A percentile compares a stretch with the other conserved stretches of the same genome.
These are phyloP conservation scores for Lucinisca nassula DNA, from an alignment of 2,888 invertebrate genomes.

Conservation along the genomic window DNA sequence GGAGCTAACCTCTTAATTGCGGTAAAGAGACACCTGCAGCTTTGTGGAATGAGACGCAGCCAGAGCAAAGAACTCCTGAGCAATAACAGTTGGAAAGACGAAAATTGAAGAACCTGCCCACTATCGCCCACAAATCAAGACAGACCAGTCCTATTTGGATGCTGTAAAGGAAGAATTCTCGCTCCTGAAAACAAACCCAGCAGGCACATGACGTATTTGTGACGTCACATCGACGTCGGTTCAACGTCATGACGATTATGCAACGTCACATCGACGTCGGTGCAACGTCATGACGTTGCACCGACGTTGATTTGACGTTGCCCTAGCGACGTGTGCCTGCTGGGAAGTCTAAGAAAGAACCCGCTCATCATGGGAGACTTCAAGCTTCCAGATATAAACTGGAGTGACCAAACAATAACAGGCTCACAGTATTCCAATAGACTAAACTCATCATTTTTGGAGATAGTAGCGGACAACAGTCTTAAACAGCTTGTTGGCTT, in stretches of 20 bases:
- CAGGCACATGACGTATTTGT: too few relatives aligned
- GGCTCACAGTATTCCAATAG: background rate
- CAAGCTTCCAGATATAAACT: background rate
- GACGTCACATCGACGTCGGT: too few relatives aligned
- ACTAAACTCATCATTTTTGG: background rate
- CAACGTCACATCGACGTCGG: too few relatives aligned
- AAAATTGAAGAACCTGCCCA: background rate
- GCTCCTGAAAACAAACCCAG: background rate
- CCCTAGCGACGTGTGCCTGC: too few relatives aligned
- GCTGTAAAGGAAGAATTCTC: background rate
- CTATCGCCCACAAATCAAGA: constrained; percentile 21
- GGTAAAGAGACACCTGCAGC: too few relatives aligned
- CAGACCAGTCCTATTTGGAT: background rate
- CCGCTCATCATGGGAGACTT: background rate
- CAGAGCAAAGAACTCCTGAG: too few relatives aligned
- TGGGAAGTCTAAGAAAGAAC: constrained; percentile 2
- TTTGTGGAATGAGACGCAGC: too few relatives aligned
- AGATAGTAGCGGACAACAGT: background rate
- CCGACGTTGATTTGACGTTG: too few relatives aligned
- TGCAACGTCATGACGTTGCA: too few relatives aligned
- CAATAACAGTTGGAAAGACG: background rate
- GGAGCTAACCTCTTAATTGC: too few relatives aligned
- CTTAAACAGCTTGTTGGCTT: constrained; percentile 28
- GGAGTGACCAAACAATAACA: background rate
- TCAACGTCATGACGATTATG: too few relatives aligned